These are phyloP conservation scores for Clarias fuscus DNA, from an alignment of 2,797 vertebrate genomes.

Conservation along the genomic window DNA sequence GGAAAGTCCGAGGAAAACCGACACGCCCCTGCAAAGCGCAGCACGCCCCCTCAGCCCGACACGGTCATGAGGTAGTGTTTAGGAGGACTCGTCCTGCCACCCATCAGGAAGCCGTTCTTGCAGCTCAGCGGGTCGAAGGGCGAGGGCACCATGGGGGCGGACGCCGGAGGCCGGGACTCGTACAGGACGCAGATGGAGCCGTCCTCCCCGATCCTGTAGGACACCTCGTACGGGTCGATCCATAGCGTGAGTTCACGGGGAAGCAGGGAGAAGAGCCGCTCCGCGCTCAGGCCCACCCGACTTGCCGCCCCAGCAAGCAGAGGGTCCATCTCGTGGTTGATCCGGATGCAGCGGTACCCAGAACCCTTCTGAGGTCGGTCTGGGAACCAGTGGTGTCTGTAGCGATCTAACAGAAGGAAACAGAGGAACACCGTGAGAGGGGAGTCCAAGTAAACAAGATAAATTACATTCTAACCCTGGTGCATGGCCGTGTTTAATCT, in stretches of 20 bases:
- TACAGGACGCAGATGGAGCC: constrained; percentile 86
- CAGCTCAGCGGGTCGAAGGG: constrained; percentile 74
- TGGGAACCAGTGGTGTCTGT: constrained; percentile 84
- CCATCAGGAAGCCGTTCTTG: constrained; percentile 77
- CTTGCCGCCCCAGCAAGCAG: constrained; percentile 77
- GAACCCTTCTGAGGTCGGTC: constrained; percentile 84
- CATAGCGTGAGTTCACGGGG: constrained; percentile 84
- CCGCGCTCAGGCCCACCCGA: constrained; percentile 74
- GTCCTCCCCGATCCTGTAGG: constrained; percentile 84
- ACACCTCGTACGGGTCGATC: constrained; percentile 86
- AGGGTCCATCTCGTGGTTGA: constrained; percentile 86
- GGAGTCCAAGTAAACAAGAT: background rate
- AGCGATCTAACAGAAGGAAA: constrained; percentile 72
- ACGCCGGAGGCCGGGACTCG: constrained; percentile 59
- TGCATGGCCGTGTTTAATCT: background rate
- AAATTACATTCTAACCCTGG: too few relatives aligned
- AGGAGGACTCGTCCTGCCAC: constrained; percentile 72
- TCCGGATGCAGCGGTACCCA: constrained; percentile 85
- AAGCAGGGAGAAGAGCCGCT: constrained; percentile 75
- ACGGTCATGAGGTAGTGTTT: constrained; percentile 84
- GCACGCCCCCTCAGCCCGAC: constrained; percentile 69
- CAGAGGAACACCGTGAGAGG: background rate
- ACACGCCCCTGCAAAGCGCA: constrained; percentile 1
- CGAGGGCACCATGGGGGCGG: constrained; percentile 28
- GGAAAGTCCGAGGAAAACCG: constrained; percentile 29